Evolutionary conservation across 2,888 invertebrate species (phyloP), one percentile per base, ranked within the genome.

Genomic region (Rapana venosa): DNA sequence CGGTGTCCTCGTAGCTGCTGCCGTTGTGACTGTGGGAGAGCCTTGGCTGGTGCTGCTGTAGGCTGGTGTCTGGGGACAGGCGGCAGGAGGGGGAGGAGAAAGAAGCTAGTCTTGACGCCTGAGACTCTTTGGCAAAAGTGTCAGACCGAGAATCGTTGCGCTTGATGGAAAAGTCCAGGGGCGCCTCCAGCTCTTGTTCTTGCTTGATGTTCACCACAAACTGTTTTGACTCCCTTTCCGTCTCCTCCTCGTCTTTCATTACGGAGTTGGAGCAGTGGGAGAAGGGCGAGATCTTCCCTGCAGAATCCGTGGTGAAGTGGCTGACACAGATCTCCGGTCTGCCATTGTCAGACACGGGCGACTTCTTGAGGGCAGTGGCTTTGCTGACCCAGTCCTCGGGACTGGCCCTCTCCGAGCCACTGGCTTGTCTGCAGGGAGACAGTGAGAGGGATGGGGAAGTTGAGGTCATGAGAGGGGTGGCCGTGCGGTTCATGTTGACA

Each of bases 121-220:
- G n/a, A n/a, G 13, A 90, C 32, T 91, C 91, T 30, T 91, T 90
- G 5, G 84, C 89, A 17, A 91, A 35, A 70, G 90, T 91, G 15
- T 90, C 91, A 30, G 90, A 88, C 66, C 70, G 81, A 8, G 90
- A 90, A 22, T 88, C 90, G 61, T 89, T 87, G 4, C 90, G 66
- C 35, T 88, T 90, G 22, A 91, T 88, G 4, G 91, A 91, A 36
- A 91, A 91, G 26, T 83, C 81, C 81, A 83, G 81, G 15, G 81
- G 81, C 22, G 81, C 81, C 0, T 83, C 81, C 26, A 47, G 36
- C 81, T 81, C 81, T 22, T 83, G 36, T 47, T 83, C 81, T 22
- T 47, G 81, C 26, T 47, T 83, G 22, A 83, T 22, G 6, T 83
- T 17, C 26, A 83, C 81, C 36, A 22, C 81, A 22, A 83, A 47